Evolutionary conservation across 2,888 invertebrate species (phyloP).

Genomic region (Venusia cambrica): DNA sequence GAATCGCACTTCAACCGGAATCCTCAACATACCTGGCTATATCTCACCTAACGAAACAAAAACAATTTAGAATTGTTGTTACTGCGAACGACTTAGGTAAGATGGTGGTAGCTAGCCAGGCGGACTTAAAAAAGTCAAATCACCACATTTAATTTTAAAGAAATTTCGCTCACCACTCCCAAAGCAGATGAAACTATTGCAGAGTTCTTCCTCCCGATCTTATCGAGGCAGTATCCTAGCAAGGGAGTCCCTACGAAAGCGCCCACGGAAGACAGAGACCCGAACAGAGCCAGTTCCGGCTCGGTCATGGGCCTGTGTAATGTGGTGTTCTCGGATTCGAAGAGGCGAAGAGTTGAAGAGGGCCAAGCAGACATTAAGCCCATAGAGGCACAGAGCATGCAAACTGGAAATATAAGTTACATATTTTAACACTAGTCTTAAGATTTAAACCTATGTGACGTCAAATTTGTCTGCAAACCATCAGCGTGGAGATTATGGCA

Average conservation of each 20-base stretch:
- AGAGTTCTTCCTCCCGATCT: constrained; percentile 49
- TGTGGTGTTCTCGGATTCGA: constrained; percentile 52
- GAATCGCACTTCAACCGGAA: too few species aligned
- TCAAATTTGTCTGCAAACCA: too few species aligned
- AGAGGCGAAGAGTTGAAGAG: constrained; percentile 51
- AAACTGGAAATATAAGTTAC: too few species aligned
- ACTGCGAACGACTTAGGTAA: too few species aligned
- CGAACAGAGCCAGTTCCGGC: constrained; percentile 48
- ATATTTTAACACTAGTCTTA: too few species aligned
- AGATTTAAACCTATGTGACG: too few species aligned
- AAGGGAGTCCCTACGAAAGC: constrained; percentile 47
- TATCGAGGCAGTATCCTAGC: constrained; percentile 51
- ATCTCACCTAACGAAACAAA: too few species aligned
- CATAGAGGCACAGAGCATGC: constrained; percentile 47
- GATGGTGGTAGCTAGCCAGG: not conserved
- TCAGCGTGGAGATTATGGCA: too few species aligned
- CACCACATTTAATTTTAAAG: constrained; percentile 32
- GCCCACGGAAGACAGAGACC: constrained; percentile 55
- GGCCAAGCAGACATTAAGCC: constrained; percentile 60
- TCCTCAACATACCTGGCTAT: too few species aligned
- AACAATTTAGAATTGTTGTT: too few species aligned
- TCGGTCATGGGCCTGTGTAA: constrained; percentile 54
- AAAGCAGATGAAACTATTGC: constrained; percentile 36
- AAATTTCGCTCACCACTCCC: too few species aligned
- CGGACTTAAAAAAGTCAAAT: not conserved